Percentiles rank a stretch among this genome's conserved stretches.
Evolutionary conservation across 2,113 vertebrate genomes (phyloP).

Genomic region (Tragelaphus strepsiceros): DNA sequence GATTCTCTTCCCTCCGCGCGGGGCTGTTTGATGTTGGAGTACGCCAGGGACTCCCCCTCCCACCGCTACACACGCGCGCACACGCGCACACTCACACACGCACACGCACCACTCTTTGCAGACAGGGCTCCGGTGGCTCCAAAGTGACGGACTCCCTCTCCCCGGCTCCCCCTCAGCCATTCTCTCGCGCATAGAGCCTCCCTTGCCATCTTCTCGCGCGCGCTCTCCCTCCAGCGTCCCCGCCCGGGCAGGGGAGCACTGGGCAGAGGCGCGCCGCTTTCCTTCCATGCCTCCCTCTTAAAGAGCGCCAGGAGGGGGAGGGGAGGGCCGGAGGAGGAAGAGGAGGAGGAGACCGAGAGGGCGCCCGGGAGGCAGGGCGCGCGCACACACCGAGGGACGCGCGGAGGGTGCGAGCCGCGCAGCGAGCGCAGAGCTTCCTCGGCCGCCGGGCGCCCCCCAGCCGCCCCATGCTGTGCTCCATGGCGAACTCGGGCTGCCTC

Average conservation of each 20-base stretch:
- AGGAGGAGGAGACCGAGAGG: slow-evolving; percentile 72
- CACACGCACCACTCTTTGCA: slow-evolving; percentile 81
- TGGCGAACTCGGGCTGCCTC: slow-evolving; percentile 97
- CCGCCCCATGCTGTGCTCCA: slow-evolving; percentile 96
- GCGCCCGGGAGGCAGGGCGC: slow-evolving; percentile 66
- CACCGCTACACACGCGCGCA: slow-evolving; percentile 72
- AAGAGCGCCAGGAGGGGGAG: slow-evolving; percentile 79
- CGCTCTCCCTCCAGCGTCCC: slow-evolving; percentile 60
- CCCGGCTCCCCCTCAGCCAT: slow-evolving; percentile 18
- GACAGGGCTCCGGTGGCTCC: slow-evolving; percentile 87
- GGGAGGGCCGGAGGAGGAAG: slow-evolving; percentile 77
- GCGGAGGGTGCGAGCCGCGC: slow-evolving; percentile 65
- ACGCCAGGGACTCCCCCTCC: slow-evolving; percentile 87
- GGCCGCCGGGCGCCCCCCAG: slow-evolving; percentile 77
- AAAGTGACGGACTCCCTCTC: slow-evolving; percentile 81
- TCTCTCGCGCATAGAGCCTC: slow-evolving; percentile 41
- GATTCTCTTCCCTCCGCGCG: slow-evolving; percentile 85
- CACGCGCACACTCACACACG: slow-evolving; percentile 76
- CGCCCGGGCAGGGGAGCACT: slow-evolving; percentile 60
- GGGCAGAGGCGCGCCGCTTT: slow-evolving; percentile 64
- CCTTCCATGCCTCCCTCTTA: slow-evolving; percentile 72
- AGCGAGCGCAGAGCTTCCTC: slow-evolving; percentile 68
- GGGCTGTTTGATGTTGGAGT: slow-evolving; percentile 89
- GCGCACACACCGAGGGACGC: slow-evolving; percentile 65
- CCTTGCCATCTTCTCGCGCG: slow-evolving; percentile 56